A percentile compares a stretch with the other conserved stretches of the same genome.
These are phyloP conservation scores for Phytoseiulus persimilis DNA, from an alignment of 2,888 invertebrate species.

Conservation along the genomic window DNA sequence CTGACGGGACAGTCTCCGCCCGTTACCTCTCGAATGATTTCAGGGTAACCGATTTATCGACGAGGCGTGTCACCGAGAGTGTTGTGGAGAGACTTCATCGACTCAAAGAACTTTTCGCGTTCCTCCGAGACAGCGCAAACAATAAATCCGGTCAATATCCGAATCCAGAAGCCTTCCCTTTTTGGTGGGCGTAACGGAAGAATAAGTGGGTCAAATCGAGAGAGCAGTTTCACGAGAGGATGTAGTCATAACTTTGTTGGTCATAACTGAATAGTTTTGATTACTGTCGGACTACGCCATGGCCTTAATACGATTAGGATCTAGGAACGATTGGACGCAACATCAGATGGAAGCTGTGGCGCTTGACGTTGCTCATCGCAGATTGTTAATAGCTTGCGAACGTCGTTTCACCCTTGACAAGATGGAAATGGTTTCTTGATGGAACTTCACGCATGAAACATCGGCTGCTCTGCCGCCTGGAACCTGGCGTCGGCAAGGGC, in stretches of 20 bases:
- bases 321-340: neutral
- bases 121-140: neutral
- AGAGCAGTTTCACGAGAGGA: neutral
- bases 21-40: too few species aligned
- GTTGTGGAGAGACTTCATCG: too few species aligned
- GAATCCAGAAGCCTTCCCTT: neutral
- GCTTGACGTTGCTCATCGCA: conserved; percentile 5
- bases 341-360: neutral
- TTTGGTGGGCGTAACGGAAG: neutral
- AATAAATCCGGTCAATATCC: neutral
- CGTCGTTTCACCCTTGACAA: neutral
- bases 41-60: too few species aligned
- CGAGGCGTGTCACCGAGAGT: too few species aligned
- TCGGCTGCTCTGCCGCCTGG: neutral
- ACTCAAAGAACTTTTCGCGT: too few species aligned
- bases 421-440: neutral
- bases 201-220: neutral
- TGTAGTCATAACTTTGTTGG: neutral
- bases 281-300: neutral
- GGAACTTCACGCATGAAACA: neutral
- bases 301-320: neutral
- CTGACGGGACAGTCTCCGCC: too few species aligned
- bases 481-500: neutral
- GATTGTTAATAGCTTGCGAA: neutral
- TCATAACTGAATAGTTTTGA: neutral